Conservation (phyloP, 2,797 vertebrate species). For the Miichthys miiuy region DNA sequence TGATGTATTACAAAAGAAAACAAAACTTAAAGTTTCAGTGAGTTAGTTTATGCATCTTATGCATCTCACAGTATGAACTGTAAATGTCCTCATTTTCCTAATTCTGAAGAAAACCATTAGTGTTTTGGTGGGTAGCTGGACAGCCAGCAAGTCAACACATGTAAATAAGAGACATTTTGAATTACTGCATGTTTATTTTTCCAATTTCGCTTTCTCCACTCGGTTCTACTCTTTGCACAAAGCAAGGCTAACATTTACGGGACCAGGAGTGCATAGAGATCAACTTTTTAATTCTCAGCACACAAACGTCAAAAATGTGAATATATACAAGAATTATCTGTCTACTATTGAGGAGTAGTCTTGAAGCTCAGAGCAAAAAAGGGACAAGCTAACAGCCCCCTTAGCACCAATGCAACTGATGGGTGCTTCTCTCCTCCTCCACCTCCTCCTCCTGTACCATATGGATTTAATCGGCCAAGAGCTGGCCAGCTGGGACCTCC, state of each 20-base stretch:
- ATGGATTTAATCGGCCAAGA: constrained; percentile 98
- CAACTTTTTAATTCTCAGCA: background rate
- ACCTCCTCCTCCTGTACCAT: constrained; percentile 85
- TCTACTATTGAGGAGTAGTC: background rate
- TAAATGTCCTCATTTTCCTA: background rate
- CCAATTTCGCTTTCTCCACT: background rate
- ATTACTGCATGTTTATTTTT: background rate
- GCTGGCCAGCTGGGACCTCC: constrained; percentile 97
- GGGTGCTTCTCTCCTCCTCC: constrained; percentile 38
- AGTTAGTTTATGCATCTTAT: background rate
- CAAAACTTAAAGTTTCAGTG: background rate
- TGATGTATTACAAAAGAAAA: background rate
- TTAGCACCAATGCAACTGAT: constrained; percentile 64
- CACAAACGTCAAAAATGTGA: background rate
- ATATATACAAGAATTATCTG: background rate
- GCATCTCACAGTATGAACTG: background rate
- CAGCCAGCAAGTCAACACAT: background rate
- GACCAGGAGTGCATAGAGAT: background rate
- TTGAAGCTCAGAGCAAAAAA: constrained; percentile 51
- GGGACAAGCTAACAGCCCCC: constrained; percentile 69
- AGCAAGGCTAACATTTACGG: background rate
- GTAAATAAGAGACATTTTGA: background rate
- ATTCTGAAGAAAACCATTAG: background rate
- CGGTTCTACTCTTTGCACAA: background rate
- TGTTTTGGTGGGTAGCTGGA: background rate